phyloP scores from a whole-genome alignment of 1,140 invertebrate species.

The Drosophila varians region DNA sequence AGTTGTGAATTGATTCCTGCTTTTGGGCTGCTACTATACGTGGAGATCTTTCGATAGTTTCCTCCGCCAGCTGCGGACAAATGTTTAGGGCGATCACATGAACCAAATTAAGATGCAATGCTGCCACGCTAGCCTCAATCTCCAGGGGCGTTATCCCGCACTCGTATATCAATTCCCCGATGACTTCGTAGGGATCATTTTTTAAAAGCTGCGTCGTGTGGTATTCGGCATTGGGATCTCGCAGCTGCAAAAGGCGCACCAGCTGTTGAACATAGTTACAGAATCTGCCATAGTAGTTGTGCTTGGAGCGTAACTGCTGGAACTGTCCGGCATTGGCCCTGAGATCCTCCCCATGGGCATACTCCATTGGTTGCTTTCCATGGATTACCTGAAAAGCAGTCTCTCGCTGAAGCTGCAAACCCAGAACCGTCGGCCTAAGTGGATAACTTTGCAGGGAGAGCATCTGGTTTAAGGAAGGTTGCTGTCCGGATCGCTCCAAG shows the following conservation, averaged over 20 bases:
- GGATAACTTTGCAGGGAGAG: constrained; percentile 57
- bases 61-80: constrained; percentile 84
- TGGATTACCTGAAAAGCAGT: constrained; percentile 48
- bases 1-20: constrained; percentile 84
- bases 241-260: constrained; percentile 82
- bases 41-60: neutral
- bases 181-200: constrained; percentile 81
- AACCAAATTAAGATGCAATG: constrained; percentile 86
- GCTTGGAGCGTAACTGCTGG: constrained; percentile 57
- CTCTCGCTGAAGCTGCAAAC: constrained; percentile 62
- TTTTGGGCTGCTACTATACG: constrained; percentile 43
- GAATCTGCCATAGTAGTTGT: constrained; percentile 83
- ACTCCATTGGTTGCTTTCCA: constrained; percentile 41
- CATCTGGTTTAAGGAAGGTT: constrained; percentile 44
- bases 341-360: constrained; percentile 48
- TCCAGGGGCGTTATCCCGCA: constrained; percentile 84
- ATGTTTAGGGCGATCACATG: constrained; percentile 86
- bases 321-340: constrained; percentile 48
- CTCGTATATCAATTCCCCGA: constrained; percentile 86
- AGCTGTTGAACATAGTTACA: constrained; percentile 84
- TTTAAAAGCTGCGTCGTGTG: constrained; percentile 82
- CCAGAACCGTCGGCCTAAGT: constrained; percentile 49
- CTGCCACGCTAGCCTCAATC: constrained; percentile 85
- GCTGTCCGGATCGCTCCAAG: constrained; percentile 39
- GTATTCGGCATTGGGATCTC: constrained; percentile 82